Evolutionary conservation across 35 echinoderm and acorn worm genomes (phyloP), one percentile per base, ranked within the genome.

Genomic region (Amphiura filiformis): DNA sequence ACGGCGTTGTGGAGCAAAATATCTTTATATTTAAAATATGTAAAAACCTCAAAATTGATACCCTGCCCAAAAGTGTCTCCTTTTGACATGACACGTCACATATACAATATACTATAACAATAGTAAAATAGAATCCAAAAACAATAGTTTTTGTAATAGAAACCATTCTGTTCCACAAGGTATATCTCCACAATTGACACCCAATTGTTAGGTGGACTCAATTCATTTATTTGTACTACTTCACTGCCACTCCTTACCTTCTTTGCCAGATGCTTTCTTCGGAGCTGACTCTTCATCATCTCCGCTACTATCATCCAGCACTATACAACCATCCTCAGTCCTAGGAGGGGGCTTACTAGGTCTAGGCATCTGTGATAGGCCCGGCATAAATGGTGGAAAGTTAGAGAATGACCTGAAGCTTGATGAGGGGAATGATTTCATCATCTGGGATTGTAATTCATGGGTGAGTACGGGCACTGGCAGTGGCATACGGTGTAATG

Each of bases 261-360:
- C n/a, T 65, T 81, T 83, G 30, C 35, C 57, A 22, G 52, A 15
- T 34, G 38, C 33, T 32, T 84, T 93, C 0, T 34, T 82, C 32
- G 86, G 79, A n/a, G 93, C 85, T n/a, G n/a, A n/a, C n/a, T n/a
- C n/a, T 18, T 94, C 85, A 23, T 93, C 95, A 30, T 87, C 86
- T 0, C 89, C 86, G 33, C 95, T 97, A 79, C 95, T 92, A 41
- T 81, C 86, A 37, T 91, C 95, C 32, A 97, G 65, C 1, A 97
- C 32, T 42, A 97, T 97, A 35, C 80, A 97, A 22, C 91, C 95
- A 26, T 92, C 83, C 5, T 42, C 30, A 17, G 70, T 61, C 31
- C 76, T 41, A 52, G 9, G 56, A 41, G 34, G 35, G 80, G 36
- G 33, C 78, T 5, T 82, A n/a, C n/a, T n/a, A 78, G 20, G 84